Evolutionary conservation across 1,140 invertebrate genomes (phyloP).

Genomic region (Nylanderia fulva): DNA sequence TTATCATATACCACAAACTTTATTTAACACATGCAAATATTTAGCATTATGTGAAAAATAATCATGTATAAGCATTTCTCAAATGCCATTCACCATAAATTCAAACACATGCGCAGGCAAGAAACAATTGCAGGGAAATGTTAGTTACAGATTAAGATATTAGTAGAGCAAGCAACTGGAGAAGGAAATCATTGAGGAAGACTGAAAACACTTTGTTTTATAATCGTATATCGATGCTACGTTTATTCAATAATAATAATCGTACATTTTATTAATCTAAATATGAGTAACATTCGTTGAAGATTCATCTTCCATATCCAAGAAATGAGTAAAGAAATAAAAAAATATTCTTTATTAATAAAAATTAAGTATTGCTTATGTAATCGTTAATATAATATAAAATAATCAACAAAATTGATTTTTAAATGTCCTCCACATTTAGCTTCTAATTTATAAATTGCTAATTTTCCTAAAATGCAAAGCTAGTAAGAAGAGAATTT

Average conservation of each 20-base stretch:
- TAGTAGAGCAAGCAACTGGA: slow-evolving; percentile 80
- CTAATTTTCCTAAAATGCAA: slow-evolving; percentile 62
- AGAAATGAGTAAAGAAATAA: slow-evolving; percentile 12
- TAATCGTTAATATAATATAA: slow-evolving; percentile 20
- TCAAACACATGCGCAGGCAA: slow-evolving; percentile 34
- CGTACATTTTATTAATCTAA: slow-evolving; percentile 62
- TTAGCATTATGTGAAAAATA: background rate
- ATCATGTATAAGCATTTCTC: background rate
- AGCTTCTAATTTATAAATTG: slow-evolving; percentile 5
- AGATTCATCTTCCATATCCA: slow-evolving; percentile 11
- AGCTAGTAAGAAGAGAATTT: slow-evolving; percentile 68
- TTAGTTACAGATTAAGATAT: slow-evolving; percentile 82
- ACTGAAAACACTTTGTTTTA: slow-evolving; percentile 79
- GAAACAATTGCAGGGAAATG: slow-evolving; percentile 52
- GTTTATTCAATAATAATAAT: slow-evolving; percentile 81
- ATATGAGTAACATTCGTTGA: slow-evolving; percentile 56
- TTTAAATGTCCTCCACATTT: slow-evolving; percentile 18
- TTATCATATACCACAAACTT: background rate
- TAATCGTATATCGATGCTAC: slow-evolving; percentile 74
- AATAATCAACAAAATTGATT: slow-evolving; percentile 58
- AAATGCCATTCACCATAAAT: slow-evolving; percentile 29
- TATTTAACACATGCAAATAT: slow-evolving; percentile 16
- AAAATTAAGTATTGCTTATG: slow-evolving; percentile 33
- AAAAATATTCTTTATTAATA: slow-evolving; percentile 10
- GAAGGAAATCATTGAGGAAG: slow-evolving; percentile 74